Percentiles rank a stretch among this genome's conserved stretches.
Evolutionary conservation across 1,140 invertebrate genomes (phyloP).

Genomic region (Agraylea sexmaculata): DNA sequence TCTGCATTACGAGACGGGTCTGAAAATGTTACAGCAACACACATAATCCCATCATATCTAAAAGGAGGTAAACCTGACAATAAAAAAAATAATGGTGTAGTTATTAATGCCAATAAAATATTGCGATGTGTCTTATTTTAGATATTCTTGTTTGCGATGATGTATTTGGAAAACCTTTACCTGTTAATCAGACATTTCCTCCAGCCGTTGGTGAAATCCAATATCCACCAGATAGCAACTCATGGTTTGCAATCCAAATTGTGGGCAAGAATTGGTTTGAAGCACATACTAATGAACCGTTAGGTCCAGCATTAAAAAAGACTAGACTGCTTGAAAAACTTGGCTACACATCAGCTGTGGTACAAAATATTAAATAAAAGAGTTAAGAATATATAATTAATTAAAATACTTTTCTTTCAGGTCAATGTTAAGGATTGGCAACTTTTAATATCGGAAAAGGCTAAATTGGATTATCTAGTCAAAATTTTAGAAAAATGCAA

Average conservation of each 20-base stretch:
- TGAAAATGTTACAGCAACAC: constrained; percentile 26
- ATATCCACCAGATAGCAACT: constrained; percentile 3
- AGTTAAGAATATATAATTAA: constrained; percentile 12
- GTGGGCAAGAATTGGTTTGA: constrained; percentile 32
- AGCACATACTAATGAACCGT: constrained; percentile 24
- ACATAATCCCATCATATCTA: constrained; percentile 45
- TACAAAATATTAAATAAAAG: constrained; percentile 22
- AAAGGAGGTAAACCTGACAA: constrained; percentile 27
- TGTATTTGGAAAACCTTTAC: constrained; percentile 23
- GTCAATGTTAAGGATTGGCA: constrained; percentile 31
- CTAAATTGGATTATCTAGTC: background rate
- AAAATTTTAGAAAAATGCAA: constrained; percentile 6
- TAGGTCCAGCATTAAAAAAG: constrained; percentile 38
- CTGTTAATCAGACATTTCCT: constrained; percentile 22
- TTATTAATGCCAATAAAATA: background rate
- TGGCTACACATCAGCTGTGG: constrained; percentile 44
- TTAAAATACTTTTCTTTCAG: constrained; percentile 20
- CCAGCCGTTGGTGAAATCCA: constrained; percentile 5
- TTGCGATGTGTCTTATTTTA: constrained; percentile 12
- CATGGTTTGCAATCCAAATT: constrained; percentile 32
- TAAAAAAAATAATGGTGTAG: background rate
- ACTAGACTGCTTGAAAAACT: constrained; percentile 41
- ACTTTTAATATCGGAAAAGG: constrained; percentile 4
- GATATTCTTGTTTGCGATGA: constrained; percentile 37
- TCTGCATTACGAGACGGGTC: constrained; percentile 22